Conservation (phyloP, 2,888 invertebrate species). For the Acanthococcus lagerstroemiae region DNA sequence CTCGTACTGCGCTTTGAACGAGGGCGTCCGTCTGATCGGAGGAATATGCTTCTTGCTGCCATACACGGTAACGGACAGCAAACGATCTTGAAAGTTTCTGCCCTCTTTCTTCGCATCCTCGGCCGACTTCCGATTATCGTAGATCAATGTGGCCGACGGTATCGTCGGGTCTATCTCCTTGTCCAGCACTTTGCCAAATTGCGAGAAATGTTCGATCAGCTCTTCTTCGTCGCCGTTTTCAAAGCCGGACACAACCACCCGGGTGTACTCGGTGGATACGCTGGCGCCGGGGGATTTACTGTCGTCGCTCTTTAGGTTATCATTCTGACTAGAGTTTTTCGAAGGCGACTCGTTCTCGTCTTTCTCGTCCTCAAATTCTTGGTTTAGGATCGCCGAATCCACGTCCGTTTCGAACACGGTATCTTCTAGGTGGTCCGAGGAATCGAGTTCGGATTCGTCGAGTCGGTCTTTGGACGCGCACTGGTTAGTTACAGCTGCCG, state of each 20-base stretch:
- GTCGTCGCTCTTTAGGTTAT: neutral
- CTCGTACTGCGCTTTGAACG: neutral
- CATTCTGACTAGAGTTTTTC: conserved; percentile 13
- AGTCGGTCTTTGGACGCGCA: neutral
- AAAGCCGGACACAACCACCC: conserved; percentile 78
- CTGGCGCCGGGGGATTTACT: conserved; percentile 1
- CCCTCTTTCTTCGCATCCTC: conserved; percentile 68
- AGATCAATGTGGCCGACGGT: conserved; percentile 66
- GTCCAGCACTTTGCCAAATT: conserved; percentile 76
- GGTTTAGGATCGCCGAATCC: conserved; percentile 8
- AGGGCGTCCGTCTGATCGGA: conserved; percentile 3
- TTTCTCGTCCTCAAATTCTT: conserved; percentile 7
- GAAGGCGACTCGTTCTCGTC: neutral
- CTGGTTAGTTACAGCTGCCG: neutral
- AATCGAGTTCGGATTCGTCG: neutral
- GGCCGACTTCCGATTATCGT: conserved; percentile 64
- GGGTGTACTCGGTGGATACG: conserved; percentile 43
- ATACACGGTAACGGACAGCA: conserved; percentile 47
- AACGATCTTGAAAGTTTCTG: conserved; percentile 58
- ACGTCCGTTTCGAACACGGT: conserved; percentile 9
- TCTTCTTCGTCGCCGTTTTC: conserved; percentile 71
- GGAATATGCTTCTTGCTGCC: conserved; percentile 12
- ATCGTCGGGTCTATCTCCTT: conserved; percentile 61
- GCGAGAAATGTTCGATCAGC: conserved; percentile 67
- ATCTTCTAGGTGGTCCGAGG: neutral